phyloP scores from a whole-genome alignment of 2,113 vertebrate species.

The Terrapene triunguis region DNA sequence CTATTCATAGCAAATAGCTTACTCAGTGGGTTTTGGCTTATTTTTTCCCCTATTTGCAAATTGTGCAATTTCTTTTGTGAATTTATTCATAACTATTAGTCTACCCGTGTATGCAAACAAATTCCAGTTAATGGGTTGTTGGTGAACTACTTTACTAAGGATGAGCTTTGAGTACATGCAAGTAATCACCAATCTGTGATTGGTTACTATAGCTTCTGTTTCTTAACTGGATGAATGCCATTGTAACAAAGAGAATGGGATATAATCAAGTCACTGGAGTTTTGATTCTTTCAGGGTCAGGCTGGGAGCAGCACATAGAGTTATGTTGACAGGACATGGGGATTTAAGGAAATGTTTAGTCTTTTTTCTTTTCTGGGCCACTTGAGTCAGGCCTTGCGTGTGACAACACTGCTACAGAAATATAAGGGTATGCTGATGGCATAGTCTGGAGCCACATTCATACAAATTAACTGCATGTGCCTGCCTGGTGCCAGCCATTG shows the following conservation, averaged over 20 bases:
- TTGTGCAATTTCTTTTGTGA: neutral
- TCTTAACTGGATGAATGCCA: neutral
- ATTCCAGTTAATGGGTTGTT: constrained; percentile 32
- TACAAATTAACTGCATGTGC: neutral
- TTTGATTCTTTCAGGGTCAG: neutral
- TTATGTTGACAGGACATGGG: neutral
- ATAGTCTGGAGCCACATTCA: neutral
- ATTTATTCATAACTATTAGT: constrained; percentile 6
- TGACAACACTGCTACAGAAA: neutral
- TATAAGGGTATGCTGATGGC: neutral
- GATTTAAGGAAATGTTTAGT: neutral
- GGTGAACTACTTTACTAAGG: constrained; percentile 8
- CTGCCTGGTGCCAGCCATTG: neutral
- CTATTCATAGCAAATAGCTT: constrained; percentile 18
- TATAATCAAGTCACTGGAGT: neutral
- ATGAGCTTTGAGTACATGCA: too few species aligned
- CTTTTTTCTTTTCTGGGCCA: neutral
- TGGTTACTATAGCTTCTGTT: constrained; percentile 1
- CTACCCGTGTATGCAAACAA: neutral
- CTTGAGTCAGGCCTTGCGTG: neutral
- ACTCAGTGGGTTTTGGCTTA: neutral
- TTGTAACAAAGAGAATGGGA: neutral
- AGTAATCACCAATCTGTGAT: constrained; percentile 47
- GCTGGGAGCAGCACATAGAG: neutral
- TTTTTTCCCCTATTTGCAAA: constrained; percentile 1